Conservation (phyloP, 2,113 vertebrate genomes). For the Caranx melampygus region DNA sequence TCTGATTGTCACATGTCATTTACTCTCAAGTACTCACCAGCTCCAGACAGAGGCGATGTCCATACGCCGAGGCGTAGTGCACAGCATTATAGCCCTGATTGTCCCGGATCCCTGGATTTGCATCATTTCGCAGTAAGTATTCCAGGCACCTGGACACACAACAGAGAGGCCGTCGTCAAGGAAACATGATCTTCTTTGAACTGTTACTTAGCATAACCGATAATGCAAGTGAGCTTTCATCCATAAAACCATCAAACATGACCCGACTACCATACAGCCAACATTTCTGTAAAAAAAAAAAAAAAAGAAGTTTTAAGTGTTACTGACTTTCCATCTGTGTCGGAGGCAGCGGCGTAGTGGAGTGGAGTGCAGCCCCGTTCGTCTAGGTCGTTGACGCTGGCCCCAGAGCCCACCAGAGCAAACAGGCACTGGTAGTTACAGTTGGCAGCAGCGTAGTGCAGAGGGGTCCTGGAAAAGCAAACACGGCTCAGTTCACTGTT, state of each 20-base stretch:
- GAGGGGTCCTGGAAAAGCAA: slow-evolving; percentile 88
- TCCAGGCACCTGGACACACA: slow-evolving; percentile 92
- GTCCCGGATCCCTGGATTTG: slow-evolving; percentile 96
- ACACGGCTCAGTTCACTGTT: slow-evolving; percentile 44
- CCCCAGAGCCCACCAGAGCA: slow-evolving; percentile 98
- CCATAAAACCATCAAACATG: slow-evolving; percentile 8
- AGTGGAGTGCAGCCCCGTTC: slow-evolving; percentile 96
- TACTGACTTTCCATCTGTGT: slow-evolving; percentile 96
- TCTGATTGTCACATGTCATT: background rate
- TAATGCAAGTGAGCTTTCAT: slow-evolving; percentile 13
- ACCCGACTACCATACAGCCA: slow-evolving; percentile 11
- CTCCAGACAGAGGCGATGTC: slow-evolving; percentile 86
- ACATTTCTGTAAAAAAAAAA: slow-evolving; percentile 10
- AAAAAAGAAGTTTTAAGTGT: background rate
- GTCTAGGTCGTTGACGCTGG: slow-evolving; percentile 97
- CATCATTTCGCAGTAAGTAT: slow-evolving; percentile 97
- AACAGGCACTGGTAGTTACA: slow-evolving; percentile 99
- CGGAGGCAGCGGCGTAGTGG: slow-evolving; percentile 97
- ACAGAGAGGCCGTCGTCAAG: slow-evolving; percentile 41
- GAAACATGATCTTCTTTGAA: slow-evolving; percentile 19
- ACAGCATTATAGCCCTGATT: slow-evolving; percentile 98
- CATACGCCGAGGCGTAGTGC: slow-evolving; percentile 91
- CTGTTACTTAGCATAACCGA: slow-evolving; percentile 1
- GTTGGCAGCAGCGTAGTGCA: slow-evolving; percentile 99
- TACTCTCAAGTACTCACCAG: slow-evolving; percentile 77